Conservation (phyloP, 2,113 vertebrate species). For the Tor tambroides region DNA sequence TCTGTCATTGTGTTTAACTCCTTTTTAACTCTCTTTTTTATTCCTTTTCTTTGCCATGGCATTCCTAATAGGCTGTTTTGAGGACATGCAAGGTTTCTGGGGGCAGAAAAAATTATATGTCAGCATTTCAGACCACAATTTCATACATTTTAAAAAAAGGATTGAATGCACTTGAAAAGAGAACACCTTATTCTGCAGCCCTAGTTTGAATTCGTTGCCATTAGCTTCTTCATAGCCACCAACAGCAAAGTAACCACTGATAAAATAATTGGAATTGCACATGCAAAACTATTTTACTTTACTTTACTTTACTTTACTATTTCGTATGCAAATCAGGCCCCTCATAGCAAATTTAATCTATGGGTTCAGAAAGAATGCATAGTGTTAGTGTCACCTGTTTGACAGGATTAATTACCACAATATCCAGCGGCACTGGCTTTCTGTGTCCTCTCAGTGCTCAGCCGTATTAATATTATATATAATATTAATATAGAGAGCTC, state of each 20-base stretch:
- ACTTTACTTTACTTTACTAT: neutral
- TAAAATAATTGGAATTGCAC: neutral
- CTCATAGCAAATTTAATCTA: conserved; percentile 15
- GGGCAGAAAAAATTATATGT: neutral
- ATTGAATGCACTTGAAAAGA: neutral
- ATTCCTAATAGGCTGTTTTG: neutral
- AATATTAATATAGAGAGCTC: neutral
- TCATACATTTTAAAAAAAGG: neutral
- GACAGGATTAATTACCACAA: conserved; percentile 73
- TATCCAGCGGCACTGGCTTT: conserved; percentile 65
- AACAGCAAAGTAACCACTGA: neutral
- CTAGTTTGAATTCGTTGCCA: neutral
- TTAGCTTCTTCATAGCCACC: neutral
- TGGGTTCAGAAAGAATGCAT: conserved; percentile 52
- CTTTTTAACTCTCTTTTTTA: neutral
- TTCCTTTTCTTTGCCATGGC: neutral
- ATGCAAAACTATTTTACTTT: neutral
- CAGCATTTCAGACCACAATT: conserved; percentile 9
- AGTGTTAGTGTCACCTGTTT: conserved; percentile 62
- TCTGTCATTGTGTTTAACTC: too few relatives aligned
- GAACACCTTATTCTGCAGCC: neutral
- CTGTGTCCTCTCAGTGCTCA: neutral
- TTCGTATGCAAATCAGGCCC: neutral
- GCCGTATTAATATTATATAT: conserved; percentile 9
- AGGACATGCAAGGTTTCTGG: neutral